A percentile compares a stretch with the other conserved stretches of the same genome.
These are phyloP conservation scores for Xanthorhoe designata DNA, from an alignment of 2,888 invertebrate species.

Conservation along the genomic window DNA sequence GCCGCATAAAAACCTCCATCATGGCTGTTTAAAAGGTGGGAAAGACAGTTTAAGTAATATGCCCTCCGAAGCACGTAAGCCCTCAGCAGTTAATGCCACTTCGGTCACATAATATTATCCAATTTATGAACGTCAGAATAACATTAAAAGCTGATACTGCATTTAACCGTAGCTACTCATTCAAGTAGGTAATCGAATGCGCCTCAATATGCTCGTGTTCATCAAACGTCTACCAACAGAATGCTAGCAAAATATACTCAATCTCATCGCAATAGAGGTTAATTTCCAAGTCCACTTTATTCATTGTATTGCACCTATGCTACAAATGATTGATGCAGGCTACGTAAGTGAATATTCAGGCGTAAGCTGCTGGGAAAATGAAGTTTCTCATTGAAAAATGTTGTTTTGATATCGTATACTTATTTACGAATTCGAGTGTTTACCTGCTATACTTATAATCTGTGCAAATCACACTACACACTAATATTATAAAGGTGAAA, in stretches of 20 bases:
- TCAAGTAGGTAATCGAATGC: slow-evolving; percentile 20
- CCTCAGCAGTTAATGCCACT: too few species aligned
- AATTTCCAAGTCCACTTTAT: background rate
- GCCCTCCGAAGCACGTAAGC: too few species aligned
- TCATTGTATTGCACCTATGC: slow-evolving; percentile 25
- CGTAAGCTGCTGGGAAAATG: slow-evolving; percentile 34
- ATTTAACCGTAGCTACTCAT: too few species aligned
- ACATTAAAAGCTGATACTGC: too few species aligned
- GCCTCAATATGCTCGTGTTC: background rate
- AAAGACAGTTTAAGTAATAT: too few species aligned
- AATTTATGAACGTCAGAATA: too few species aligned
- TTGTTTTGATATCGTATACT: slow-evolving; percentile 34
- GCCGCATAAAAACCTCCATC: too few species aligned
- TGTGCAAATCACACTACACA: too few species aligned
- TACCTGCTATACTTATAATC: too few species aligned
- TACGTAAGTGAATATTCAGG: slow-evolving; percentile 40
- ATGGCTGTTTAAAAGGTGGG: too few species aligned
- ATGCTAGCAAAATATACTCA: slow-evolving; percentile 7
- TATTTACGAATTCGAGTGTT: background rate
- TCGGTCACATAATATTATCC: too few species aligned
- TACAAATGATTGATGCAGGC: slow-evolving; percentile 52
- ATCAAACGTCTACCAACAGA: background rate
- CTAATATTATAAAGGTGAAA: too few species aligned
- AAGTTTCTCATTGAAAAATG: slow-evolving; percentile 44
- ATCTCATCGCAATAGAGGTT: slow-evolving; percentile 5